Percentiles rank a stretch among this genome's conserved stretches.
Evolutionary conservation across 2,113 vertebrate species (phyloP).

Genomic region (Trichechus manatus): DNA sequence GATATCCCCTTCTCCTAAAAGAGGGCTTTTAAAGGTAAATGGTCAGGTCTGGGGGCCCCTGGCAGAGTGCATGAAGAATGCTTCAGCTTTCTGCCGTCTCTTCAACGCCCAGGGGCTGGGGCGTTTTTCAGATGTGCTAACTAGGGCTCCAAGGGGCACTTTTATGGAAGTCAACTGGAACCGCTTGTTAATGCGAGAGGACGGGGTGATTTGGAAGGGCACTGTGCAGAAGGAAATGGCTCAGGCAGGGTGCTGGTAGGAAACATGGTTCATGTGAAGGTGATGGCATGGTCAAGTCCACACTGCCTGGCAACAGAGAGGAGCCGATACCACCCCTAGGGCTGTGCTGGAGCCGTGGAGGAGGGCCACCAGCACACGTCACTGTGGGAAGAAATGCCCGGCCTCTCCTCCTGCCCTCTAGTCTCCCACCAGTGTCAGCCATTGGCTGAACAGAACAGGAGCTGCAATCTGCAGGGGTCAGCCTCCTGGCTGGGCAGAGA

Average conservation of each 20-base stretch:
- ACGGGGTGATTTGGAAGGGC: neutral
- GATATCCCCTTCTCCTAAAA: neutral
- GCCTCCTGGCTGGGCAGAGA: neutral
- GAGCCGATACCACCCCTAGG: neutral
- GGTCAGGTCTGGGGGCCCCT: neutral
- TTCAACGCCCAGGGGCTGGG: neutral
- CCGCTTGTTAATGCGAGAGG: neutral
- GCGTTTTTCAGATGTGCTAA: neutral
- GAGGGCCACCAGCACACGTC: neutral
- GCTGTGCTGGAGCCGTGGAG: neutral
- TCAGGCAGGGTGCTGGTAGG: neutral
- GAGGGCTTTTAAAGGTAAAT: neutral
- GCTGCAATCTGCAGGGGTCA: neutral
- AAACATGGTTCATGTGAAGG: neutral
- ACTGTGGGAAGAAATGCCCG: neutral
- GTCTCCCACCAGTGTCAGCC: rapidly evolving
- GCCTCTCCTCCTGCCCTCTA: neutral
- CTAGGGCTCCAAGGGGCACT: neutral
- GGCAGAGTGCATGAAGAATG: neutral
- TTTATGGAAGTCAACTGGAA: neutral
- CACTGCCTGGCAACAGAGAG: neutral
- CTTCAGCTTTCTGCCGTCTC: neutral
- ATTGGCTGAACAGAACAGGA: neutral
- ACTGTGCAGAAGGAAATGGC: neutral
- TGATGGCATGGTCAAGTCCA: neutral